Conservation (phyloP, 1,140 invertebrate genomes). For the Eueides isabella region DNA sequence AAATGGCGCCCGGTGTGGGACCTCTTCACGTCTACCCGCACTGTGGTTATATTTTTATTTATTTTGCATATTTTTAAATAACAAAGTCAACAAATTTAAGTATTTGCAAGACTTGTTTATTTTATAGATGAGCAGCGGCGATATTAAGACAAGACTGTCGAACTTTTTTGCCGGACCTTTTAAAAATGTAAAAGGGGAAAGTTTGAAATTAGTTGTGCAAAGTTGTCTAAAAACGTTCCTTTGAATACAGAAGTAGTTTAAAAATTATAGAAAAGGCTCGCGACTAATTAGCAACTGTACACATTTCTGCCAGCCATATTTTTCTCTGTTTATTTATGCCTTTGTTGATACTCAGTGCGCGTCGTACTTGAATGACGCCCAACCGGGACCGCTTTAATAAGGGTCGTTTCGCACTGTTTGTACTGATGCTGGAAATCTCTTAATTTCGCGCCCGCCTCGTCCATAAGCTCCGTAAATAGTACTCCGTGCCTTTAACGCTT, state of each 20-base stretch:
- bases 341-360: conserved; percentile 38
- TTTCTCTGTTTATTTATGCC: conserved; percentile 34
- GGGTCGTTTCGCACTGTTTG: conserved; percentile 67
- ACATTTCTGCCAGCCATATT: conserved; percentile 36
- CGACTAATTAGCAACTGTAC: conserved; percentile 34
- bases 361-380: conserved; percentile 28
- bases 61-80: not conserved
- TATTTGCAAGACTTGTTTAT: not conserved
- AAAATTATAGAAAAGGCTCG: conserved; percentile 30
- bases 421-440: conserved; percentile 64
- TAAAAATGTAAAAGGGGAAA: conserved; percentile 14
- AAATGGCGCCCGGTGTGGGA: conserved; percentile 47
- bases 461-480: conserved; percentile 67
- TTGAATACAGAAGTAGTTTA: conserved; percentile 23
- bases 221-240: conserved; percentile 26
- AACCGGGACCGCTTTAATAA: conserved; percentile 58
- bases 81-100: not conserved
- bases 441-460: conserved; percentile 68
- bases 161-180: conserved; percentile 12
- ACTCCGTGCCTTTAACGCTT: conserved; percentile 52
- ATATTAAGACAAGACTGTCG: not conserved
- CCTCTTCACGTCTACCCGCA: conserved; percentile 30
- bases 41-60: conserved; percentile 7
- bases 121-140: conserved; percentile 1
- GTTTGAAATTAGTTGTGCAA: conserved; percentile 18